Evolutionary conservation across 1,140 invertebrate species (phyloP).

Genomic region (Drosophila novamexicana): DNA sequence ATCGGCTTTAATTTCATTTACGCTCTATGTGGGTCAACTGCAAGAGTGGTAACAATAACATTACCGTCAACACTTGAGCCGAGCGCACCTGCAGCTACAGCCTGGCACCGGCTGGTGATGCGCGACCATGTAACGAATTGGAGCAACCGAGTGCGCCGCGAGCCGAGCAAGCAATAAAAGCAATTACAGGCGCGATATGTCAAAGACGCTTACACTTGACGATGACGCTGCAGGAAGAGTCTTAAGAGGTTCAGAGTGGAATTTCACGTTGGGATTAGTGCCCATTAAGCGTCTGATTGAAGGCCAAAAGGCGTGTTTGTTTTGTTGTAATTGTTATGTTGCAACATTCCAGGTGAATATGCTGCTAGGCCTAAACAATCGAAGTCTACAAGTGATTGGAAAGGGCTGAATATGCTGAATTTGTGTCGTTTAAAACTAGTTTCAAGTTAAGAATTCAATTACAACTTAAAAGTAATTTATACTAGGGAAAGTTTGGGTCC

Average conservation of each 20-base stretch:
- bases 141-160: constrained; percentile 34
- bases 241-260: neutral
- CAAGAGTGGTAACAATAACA: constrained; percentile 71
- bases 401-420: neutral
- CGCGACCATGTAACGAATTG: constrained; percentile 62
- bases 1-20: constrained; percentile 70
- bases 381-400: neutral
- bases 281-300: constrained; percentile 30
- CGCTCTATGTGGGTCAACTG: constrained; percentile 70
- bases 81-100: constrained; percentile 13
- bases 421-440: too few relatives aligned
- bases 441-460: too few relatives aligned
- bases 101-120: constrained; percentile 1
- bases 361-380: neutral
- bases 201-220: constrained; percentile 46
- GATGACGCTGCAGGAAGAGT: constrained; percentile 57
- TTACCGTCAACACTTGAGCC: constrained; percentile 68
- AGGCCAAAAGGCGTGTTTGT: constrained; percentile 30
- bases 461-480: too few relatives aligned
- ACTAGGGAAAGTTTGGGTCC: too few relatives aligned
- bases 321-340: constrained; percentile 1
- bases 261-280: constrained; percentile 26
- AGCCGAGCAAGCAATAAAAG: constrained; percentile 39
- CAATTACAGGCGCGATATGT: constrained; percentile 58
- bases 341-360: constrained; percentile 11